Conservation (phyloP, 2,113 vertebrate species). For the Melanerpes formicivorus region DNA sequence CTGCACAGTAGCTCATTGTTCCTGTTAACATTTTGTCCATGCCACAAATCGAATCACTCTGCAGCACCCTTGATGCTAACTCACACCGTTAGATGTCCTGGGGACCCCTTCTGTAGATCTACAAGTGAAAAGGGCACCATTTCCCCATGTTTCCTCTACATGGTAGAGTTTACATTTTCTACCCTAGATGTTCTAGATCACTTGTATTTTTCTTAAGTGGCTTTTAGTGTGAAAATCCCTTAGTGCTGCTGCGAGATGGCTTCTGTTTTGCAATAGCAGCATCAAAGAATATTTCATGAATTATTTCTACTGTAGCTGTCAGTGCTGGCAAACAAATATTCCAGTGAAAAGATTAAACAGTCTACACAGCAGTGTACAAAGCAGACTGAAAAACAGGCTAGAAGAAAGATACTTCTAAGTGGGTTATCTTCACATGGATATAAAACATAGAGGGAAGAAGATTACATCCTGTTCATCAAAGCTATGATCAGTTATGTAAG, state of each 20-base stretch:
- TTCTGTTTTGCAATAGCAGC: neutral
- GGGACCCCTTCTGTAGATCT: neutral
- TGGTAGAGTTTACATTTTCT: neutral
- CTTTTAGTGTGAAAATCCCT: neutral
- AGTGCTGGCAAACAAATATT: neutral
- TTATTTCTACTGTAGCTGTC: slow-evolving; percentile 7
- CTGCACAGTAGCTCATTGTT: neutral
- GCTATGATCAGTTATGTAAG: neutral
- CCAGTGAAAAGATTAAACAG: neutral
- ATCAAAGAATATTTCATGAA: neutral
- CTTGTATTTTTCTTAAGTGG: neutral
- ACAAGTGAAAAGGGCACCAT: neutral
- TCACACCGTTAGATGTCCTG: neutral
- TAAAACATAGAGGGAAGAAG: neutral
- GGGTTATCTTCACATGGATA: neutral
- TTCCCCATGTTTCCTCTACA: neutral
- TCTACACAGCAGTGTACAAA: neutral
- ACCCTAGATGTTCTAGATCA: neutral
- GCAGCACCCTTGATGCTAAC: neutral
- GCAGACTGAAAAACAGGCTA: neutral
- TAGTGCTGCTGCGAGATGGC: neutral
- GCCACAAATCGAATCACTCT: neutral
- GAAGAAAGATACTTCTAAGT: neutral
- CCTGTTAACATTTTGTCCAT: neutral
- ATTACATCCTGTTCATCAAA: neutral